Evolutionary conservation across 2,888 invertebrate species (phyloP), one percentile per base, ranked within the genome.

Genomic region (Alloscopus bannaensis): DNA sequence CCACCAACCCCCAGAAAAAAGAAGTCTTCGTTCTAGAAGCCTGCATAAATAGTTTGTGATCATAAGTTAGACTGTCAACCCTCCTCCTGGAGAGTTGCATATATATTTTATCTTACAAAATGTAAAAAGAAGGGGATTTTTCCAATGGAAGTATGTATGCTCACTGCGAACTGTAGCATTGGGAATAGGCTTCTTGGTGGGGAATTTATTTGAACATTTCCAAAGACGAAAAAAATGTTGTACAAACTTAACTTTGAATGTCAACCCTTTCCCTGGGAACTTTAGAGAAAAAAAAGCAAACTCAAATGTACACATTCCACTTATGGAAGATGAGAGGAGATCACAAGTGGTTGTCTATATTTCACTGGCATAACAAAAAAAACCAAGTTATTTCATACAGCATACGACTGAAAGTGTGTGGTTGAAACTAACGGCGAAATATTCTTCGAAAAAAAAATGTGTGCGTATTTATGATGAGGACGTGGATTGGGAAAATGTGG

Each of bases 201-300:
- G 59, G 66, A 75, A 75, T 75, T 75, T 75, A 75, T 75, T 71
- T 71, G 60, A 71, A 26, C 47, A 52, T 60, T 75, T 75, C 50
- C 65, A 66, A 55, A 57, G 66, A 75, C 59, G 24, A 60, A 64
- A 73, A 62, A 72, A n/a, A n/a, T n/a, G n/a, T n/a, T n/a, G n/a
- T n/a, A n/a, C n/a, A n/a, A n/a, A n/a, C n/a, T n/a, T n/a, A n/a
- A 62, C 29, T 65, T 66, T 66, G 72, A 59, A 65, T 66, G 73
- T 66, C 66, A 66, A 75, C 73, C 66, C 73, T 65, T 75, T 75
- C 73, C 59, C 73, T 47, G 40, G 65, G 59, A 57, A 75, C 59
- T 75, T 57, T 13, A 26, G 16, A 3, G 26, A 26, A 1, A 47
- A 3, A 47, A 3, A 6, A n/a, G 11, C 11, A n/a, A 18, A 8